Conservation (phyloP, 1,140 invertebrate species). For the Aphidius ervi region DNA sequence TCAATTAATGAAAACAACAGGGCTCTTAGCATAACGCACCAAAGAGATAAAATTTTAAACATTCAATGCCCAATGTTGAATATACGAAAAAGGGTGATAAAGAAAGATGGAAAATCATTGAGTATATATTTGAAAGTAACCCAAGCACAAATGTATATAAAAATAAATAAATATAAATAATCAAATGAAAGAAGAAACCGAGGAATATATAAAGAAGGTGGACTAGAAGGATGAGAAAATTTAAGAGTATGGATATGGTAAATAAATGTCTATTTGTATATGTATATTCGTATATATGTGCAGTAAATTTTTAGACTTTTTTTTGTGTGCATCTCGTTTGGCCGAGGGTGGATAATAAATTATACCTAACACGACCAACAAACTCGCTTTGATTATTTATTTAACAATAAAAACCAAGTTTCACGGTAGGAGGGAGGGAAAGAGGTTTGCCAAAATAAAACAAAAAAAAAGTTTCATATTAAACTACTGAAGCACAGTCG, state of each 20-base stretch:
- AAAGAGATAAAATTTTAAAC: neutral
- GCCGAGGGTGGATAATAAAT: conserved; percentile 41
- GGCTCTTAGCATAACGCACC: conserved; percentile 38
- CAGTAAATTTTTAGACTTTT: neutral
- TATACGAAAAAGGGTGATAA: neutral
- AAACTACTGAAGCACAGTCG: no score
- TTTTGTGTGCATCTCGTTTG: conserved; percentile 18
- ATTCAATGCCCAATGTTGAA: no score
- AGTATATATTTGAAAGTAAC: neutral
- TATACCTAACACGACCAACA: conserved; percentile 37
- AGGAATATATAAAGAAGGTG: conserved; percentile 31
- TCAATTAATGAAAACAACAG: conserved; percentile 42
- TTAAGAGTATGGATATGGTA: conserved; percentile 29
- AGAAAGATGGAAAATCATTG: neutral
- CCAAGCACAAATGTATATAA: conserved; percentile 1
- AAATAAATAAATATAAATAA: conserved; percentile 15
- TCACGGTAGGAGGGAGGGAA: conserved; percentile 12
- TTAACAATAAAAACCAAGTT: conserved; percentile 41
- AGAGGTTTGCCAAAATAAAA: neutral
- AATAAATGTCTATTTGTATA: conserved; percentile 6
- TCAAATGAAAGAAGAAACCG: conserved; percentile 25
- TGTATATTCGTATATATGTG: no score
- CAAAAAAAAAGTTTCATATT: neutral
- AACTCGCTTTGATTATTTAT: conserved; percentile 44
- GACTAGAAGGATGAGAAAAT: conserved; percentile 28